These are phyloP conservation scores for Tragelaphus imberbis DNA, from an alignment of 2,113 vertebrate species.

Conservation along the genomic window DNA sequence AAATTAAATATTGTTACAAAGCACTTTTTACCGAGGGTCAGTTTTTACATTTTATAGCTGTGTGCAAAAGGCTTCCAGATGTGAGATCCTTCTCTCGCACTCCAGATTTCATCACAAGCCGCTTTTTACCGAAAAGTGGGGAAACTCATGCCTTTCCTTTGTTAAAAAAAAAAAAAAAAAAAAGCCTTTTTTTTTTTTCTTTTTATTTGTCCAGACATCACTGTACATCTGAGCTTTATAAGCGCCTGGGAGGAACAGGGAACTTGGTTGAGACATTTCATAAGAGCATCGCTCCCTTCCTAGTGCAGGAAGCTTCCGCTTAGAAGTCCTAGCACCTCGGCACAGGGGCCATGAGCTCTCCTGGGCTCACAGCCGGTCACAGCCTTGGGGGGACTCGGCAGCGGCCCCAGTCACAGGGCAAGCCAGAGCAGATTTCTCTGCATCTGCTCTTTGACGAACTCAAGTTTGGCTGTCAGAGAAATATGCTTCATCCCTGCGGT, in stretches of 20 bases:
- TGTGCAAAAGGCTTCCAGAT: conserved; percentile 80
- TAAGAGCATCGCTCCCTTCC: not conserved
- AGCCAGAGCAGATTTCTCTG: not conserved
- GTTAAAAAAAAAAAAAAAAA: conserved; percentile 62
- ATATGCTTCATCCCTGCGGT: not conserved
- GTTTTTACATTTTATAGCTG: conserved; percentile 86
- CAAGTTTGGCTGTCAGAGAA: conserved; percentile 55
- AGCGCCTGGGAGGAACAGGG: conserved; percentile 72
- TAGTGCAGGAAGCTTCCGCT: not conserved
- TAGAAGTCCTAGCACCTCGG: conserved; percentile 34
- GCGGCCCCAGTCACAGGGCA: not conserved
- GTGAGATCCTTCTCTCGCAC: conserved; percentile 73
- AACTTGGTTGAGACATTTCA: conserved; percentile 26
- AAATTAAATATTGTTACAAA: conserved; percentile 81
- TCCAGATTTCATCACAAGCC: conserved; percentile 69
- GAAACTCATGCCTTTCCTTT: conserved; percentile 69
- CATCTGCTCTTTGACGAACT: conserved; percentile 49
- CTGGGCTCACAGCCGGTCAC: conserved; percentile 27
- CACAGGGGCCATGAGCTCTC: not conserved
- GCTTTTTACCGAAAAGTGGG: conserved; percentile 67
- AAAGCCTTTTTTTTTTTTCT: not conserved
- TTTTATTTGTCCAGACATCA: conserved; percentile 75
- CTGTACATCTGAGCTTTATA: conserved; percentile 82
- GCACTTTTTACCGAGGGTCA: conserved; percentile 85
- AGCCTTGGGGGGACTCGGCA: not conserved